phyloP scores from a whole-genome alignment of 2,113 vertebrate species.

The Varanus komodoensis region DNA sequence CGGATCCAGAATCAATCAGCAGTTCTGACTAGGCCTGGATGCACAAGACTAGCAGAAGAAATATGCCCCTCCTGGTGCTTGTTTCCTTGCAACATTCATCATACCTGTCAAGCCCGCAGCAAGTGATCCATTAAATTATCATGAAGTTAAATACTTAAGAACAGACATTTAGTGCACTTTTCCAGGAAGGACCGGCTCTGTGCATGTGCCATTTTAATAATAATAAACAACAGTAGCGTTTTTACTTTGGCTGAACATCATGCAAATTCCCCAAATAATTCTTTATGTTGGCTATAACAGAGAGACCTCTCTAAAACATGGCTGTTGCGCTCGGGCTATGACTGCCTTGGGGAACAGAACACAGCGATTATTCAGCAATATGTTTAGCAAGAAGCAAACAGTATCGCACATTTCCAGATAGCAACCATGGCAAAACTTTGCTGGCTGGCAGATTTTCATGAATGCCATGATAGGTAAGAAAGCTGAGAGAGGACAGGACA shows the following conservation, averaged over 20 bases:
- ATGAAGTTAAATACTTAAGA: background rate
- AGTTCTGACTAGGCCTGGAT: constrained; percentile 19
- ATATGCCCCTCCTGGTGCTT: background rate
- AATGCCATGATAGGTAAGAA: background rate
- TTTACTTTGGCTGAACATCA: background rate
- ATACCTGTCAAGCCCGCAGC: constrained; percentile 31
- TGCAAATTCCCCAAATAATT: constrained; percentile 34
- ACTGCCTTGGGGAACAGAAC: background rate
- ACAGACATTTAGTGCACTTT: constrained; percentile 30
- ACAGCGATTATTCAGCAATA: background rate
- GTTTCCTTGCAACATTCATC: constrained; percentile 5
- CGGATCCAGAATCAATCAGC: constrained; percentile 19
- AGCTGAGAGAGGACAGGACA: background rate
- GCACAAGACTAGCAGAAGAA: constrained; percentile 24
- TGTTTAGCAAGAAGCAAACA: background rate
- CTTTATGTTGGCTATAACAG: accelerated
- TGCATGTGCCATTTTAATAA: constrained; percentile 30
- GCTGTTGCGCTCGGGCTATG: background rate
- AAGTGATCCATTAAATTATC: constrained; percentile 44
- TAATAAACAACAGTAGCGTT: constrained; percentile 45
- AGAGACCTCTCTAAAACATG: background rate
- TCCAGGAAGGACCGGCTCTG: constrained; percentile 15
- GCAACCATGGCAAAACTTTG: background rate
- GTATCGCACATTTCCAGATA: background rate
- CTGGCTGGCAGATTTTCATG: background rate